Evolutionary conservation across 1,140 invertebrate genomes (phyloP), one percentile per base, ranked within the genome.

Genomic region (Drosophila kikkawai): DNA sequence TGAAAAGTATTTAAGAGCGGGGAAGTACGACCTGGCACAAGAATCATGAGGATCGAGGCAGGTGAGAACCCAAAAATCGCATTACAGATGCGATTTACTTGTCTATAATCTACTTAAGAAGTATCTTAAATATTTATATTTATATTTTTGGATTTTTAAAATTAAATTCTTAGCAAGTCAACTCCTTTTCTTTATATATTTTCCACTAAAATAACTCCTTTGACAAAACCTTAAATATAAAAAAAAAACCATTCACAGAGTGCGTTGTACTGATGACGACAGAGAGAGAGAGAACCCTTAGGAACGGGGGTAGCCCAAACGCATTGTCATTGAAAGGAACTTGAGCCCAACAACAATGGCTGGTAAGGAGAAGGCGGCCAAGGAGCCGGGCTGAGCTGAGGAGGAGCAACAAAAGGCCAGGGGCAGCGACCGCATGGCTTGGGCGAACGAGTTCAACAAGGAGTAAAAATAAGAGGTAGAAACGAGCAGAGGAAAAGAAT

Each of bases 271-370:
- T 51, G 50, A 61, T 57, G 77, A 79, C 66, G 58, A 71, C 67
- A 60, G 17, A 70, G 45, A 13, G 17, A 26, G 22, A 12, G 45
- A 15, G 36, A 53, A 48, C 63, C 36, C 44, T 56, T 32, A 51
- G 59, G 47, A 44, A 42, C 32, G 41, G 37, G 37, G 47, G 41
- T 5, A 47, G n/a, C 32, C 51, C 64, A 68, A 80, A 88, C 84
- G 85, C 84, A 87, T 88, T 87, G 84, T 87, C 84, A 87, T 87
- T 87, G 84, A 87, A 87, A 87, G 84, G 84, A 87, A 88, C 84
- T 87, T 87, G 84, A 87, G 76, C 8, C 37, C 53, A 64, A 65
- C 63, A 61, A 60, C 78, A 80, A 70, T 70, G 67, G 47, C 36
- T 48, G 41, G 29, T 8, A 51, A 51, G 68, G 64, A 70, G 64